phyloP scores from a whole-genome alignment of 1,140 invertebrate genomes.

The Phymastichus coffea region DNA sequence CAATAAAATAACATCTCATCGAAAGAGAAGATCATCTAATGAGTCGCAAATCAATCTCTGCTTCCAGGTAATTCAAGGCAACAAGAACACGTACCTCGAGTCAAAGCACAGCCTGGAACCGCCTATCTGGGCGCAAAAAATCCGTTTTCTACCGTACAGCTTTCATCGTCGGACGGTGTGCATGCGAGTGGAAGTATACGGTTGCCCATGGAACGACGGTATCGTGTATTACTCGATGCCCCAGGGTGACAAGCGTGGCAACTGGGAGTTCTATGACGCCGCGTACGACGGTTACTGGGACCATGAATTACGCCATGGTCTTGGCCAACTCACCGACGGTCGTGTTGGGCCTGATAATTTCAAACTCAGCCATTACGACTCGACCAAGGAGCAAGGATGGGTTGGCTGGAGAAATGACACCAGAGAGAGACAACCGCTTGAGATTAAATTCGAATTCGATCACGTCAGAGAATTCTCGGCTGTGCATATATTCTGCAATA shows the following conservation, averaged over 20 bases:
- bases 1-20: no score
- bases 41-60: neutral
- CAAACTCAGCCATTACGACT: slow-evolving; percentile 64
- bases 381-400: slow-evolving; percentile 74
- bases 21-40: no score
- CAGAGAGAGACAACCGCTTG: slow-evolving; percentile 64
- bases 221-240: slow-evolving; percentile 56
- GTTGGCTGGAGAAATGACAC: slow-evolving; percentile 89
- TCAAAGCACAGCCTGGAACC: slow-evolving; percentile 74
- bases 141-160: slow-evolving; percentile 82
- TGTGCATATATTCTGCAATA: slow-evolving; percentile 80
- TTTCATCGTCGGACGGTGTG: slow-evolving; percentile 81
- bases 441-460: slow-evolving; percentile 87
- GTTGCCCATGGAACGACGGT: slow-evolving; percentile 70
- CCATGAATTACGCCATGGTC: slow-evolving; percentile 67
- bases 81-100: slow-evolving; percentile 80
- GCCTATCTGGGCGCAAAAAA: slow-evolving; percentile 75
- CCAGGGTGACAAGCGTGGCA: slow-evolving; percentile 77
- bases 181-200: slow-evolving; percentile 82
- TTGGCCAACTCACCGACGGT: slow-evolving; percentile 87
- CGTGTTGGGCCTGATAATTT: slow-evolving; percentile 74
- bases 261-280: slow-evolving; percentile 85
- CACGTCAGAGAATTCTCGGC: slow-evolving; percentile 82
- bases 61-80: slow-evolving; percentile 72
- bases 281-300: slow-evolving; percentile 89